Base-by-base conservation (phyloP, 1,140 invertebrate species). In the Lepidotrigona ventralis region DNA sequence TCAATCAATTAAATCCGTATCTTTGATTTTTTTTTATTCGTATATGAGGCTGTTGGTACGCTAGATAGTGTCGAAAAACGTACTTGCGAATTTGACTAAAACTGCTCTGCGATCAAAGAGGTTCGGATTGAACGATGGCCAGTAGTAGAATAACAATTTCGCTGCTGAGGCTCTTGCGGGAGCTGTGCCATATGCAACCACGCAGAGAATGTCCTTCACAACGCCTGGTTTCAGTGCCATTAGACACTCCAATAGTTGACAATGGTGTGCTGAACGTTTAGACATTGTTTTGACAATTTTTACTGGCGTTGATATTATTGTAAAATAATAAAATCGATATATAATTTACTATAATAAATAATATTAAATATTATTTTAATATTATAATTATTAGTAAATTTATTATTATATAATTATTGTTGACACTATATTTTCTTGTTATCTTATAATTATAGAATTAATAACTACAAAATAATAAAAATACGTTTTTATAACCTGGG, bases 111-210 rank as follows among this genome's bases (percentile, higher is more conserved):
- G 95, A 92, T 99, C 99, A 90, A 98, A 97, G 5, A 99, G 95
- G 91, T 97, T 97, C 29, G 98, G 97, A 95, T 99, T 99, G 88
- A 99, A 97, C 5, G 98, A 97, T n/a, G 99, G 99, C 99, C 99
- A 99, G 93, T 99, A 99, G 94, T 99, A 98, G 94, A 99, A 99
- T 26, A 99, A 95, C 46, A 99, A 95, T 95, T 99, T 99, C 66
- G 98, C 98, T 26, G 99, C 99, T 5, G 98, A 98, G 71, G 98
- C 96, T 82, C 98, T 95, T 0, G 99, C 98, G 72, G 97, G 96
- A 79, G 98, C 96, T 2, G 99, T 99, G 21, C 99, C 99, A 93
- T 99, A 99, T 19, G 99, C 99, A 86, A 99, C 98, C 21, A 99
- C 98, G 92, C 98, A 98, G 14, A 99, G 95, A 46, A 99, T 95